Evolutionary conservation across 2,113 vertebrate species (phyloP).

Genomic region (Eulemur macaco): DNA sequence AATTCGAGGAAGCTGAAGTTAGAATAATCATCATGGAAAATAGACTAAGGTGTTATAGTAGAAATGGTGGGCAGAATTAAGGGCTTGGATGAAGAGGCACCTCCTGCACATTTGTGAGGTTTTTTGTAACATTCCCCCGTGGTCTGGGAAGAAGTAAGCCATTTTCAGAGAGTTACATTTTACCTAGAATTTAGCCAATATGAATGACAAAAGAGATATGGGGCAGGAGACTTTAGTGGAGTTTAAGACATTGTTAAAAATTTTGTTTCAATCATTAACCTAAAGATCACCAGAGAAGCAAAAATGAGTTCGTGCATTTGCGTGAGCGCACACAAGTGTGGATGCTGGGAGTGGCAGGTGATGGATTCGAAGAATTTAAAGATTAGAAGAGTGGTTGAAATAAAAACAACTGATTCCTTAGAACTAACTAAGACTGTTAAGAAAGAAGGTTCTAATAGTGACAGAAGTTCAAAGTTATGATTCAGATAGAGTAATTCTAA

Average conservation of each 20-base stretch:
- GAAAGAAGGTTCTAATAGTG: neutral
- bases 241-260: neutral
- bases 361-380: neutral
- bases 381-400: neutral
- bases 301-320: neutral
- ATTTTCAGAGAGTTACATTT: neutral
- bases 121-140: neutral
- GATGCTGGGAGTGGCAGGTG: neutral
- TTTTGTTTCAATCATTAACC: neutral
- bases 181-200: neutral
- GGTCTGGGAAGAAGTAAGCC: neutral
- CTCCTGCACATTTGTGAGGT: neutral
- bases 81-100: neutral
- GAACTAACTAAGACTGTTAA: neutral
- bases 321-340: accelerated
- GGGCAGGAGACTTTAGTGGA: neutral
- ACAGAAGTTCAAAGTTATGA: constrained; percentile 47
- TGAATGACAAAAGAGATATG: neutral
- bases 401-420: neutral
- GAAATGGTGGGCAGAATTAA: neutral
- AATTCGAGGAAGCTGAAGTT: neutral
- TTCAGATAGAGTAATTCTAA: constrained; percentile 44
- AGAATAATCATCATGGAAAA: neutral
- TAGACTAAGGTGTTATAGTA: neutral
- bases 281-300: neutral